phyloP scores from a whole-genome alignment of 64 coral and sea anemone genomes.

The Pachyseris speciosa region DNA sequence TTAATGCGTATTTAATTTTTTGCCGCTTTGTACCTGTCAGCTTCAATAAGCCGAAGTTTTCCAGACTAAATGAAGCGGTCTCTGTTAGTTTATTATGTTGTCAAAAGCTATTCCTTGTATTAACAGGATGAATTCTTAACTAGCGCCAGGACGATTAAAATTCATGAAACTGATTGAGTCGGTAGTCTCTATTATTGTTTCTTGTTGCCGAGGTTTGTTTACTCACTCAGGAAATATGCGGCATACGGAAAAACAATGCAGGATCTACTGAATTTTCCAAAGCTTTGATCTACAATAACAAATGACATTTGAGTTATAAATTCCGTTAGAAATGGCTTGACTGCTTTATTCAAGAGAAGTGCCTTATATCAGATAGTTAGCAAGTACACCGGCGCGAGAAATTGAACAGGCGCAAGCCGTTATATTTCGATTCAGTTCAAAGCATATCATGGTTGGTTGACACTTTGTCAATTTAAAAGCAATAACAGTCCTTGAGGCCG shows the following conservation, averaged over 20 bases:
- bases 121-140: constrained; percentile 32
- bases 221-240: constrained; percentile 19
- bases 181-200: constrained; percentile 4
- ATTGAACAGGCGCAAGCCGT: neutral
- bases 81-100: neutral
- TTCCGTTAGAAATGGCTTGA: neutral
- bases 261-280: neutral
- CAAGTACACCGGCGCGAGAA: too few relatives aligned
- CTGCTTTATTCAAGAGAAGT: neutral
- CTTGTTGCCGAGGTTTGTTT: constrained; percentile 12
- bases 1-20: constrained; percentile 5
- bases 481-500: neutral
- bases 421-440: neutral
- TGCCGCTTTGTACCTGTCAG: neutral
- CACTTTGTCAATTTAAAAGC: constrained; percentile 33
- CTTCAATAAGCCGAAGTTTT: neutral
- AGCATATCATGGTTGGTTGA: neutral
- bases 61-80: neutral
- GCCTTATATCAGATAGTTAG: neutral
- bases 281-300: neutral
- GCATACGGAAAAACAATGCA: neutral
- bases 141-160: neutral
- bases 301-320: constrained; percentile 17
- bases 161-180: constrained; percentile 9
- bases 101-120: constrained; percentile 20